Base-by-base conservation (phyloP, 2,797 vertebrate genomes). In the Trichosurus vulpecula region DNA sequence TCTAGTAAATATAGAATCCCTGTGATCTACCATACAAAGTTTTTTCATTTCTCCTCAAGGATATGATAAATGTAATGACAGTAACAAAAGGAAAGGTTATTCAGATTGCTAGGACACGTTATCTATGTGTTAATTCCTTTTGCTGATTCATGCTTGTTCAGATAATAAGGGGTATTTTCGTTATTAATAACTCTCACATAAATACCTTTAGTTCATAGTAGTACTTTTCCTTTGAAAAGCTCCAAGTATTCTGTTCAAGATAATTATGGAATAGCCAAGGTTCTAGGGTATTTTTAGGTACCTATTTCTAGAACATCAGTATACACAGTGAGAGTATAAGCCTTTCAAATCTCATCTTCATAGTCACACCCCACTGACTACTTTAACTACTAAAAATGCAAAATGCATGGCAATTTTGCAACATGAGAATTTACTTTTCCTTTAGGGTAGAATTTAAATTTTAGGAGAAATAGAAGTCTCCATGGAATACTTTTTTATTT, bases 151-250 rank as follows among this genome's bases (percentile, higher is more conserved):
- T 92, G 54, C 54, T 95, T 91, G n/a, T 56, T 35, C 91, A 92
- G 47, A 66, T 66, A n/a, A 35, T 81, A 47, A 0, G 61, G 66
- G 94, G 57, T 92, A 93, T 91, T 31, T 66, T 95, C 4, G 54
- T 94, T 91, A 91, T 30, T 92, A 92, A 95, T 31, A 92, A 94
- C 54, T 90, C 81, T 96, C 95, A 81, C 52, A 93, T 66, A 94
- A 95, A 55, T 52, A 56, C 19, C 56, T 52, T 95, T 74, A 90
- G 52, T 94, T 94, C 54, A 96, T 94, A 54, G 58, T 81, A 92
- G 8, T 91, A 29, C 47, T 96, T 74, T 74, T 54, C 90, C 57
- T 58, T 93, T 95, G 51, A 93, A 52, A 94, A 29, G 27, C 54
- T 90, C 81, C 52, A 89, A 31, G 9, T 93, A 95, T 54, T 94